These are phyloP conservation scores for Mastomys natalensis DNA, from an alignment of 2,113 vertebrate genomes.

Conservation along the genomic window DNA sequence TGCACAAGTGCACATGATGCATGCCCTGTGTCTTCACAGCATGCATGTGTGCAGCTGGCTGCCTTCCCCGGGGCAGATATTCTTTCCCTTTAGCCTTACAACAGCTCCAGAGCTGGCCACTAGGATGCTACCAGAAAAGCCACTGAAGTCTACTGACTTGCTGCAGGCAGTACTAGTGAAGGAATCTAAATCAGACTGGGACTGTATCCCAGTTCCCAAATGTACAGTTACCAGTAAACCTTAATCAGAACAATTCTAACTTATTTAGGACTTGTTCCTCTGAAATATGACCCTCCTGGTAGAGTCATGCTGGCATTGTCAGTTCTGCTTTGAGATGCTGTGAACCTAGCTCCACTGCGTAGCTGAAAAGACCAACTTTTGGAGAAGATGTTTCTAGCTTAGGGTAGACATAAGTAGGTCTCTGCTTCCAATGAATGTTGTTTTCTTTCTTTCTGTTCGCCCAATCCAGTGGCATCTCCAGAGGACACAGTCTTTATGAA, in stretches of 20 bases:
- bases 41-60: not conserved
- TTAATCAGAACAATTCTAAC: not conserved
- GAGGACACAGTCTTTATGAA: not conserved
- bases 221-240: not conserved
- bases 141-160: not conserved
- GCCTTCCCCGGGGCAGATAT: no score
- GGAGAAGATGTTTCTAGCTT: not conserved
- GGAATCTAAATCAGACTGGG: not conserved
- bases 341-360: not conserved
- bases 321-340: not conserved
- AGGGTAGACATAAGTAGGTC: not conserved
- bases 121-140: rapidly evolving
- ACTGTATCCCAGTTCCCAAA: no score
- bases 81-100: not conserved
- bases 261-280: not conserved
- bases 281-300: not conserved
- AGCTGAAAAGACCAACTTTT: not conserved
- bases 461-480: rapidly evolving
- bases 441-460: not conserved
- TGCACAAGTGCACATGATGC: no score
- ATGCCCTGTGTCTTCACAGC: not conserved
- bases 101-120: not conserved
- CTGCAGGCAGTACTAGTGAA: no score
- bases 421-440: not conserved
- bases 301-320: not conserved